These are phyloP conservation scores for Cebidichthys violaceus DNA, from an alignment of 2,113 vertebrate species.

Conservation along the genomic window DNA sequence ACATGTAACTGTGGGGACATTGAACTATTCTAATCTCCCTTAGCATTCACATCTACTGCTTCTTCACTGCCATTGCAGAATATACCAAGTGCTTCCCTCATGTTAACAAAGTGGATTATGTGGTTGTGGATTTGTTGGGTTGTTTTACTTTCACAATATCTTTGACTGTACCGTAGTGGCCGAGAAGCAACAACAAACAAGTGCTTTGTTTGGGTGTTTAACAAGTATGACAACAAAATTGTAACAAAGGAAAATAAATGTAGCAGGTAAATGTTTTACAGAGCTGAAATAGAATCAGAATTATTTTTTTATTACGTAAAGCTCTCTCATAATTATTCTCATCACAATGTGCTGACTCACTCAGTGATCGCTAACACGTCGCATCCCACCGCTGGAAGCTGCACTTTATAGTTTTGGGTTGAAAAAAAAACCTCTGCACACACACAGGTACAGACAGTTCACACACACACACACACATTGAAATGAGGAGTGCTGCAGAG, in stretches of 20 bases:
- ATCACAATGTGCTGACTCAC: slow-evolving; percentile 7
- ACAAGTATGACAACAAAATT: too few relatives aligned
- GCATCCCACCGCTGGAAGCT: slow-evolving; percentile 20
- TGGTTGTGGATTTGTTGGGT: neutral
- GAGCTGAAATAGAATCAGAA: too few relatives aligned
- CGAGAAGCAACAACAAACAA: neutral
- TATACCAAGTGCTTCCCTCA: too few relatives aligned
- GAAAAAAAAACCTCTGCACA: neutral
- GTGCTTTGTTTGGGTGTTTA: too few relatives aligned
- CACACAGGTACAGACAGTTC: neutral
- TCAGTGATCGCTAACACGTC: slow-evolving; percentile 18
- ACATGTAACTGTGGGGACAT: slow-evolving; percentile 4
- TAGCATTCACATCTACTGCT: neutral
- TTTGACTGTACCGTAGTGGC: neutral
- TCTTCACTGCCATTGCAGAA: too few relatives aligned
- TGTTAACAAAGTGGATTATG: too few relatives aligned
- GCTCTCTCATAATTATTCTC: slow-evolving; percentile 29
- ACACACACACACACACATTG: slow-evolving; percentile 25
- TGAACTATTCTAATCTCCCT: slow-evolving; percentile 59
- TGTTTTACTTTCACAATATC: neutral
- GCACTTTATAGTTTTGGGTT: slow-evolving; percentile 11
- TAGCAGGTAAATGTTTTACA: too few relatives aligned
- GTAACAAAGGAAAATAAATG: too few relatives aligned
- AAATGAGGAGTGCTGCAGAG: slow-evolving; percentile 48
- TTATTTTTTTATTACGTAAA: neutral